These are phyloP conservation scores for Phragmatobia fuliginosa DNA, from an alignment of 2,888 invertebrate species.

Conservation along the genomic window DNA sequence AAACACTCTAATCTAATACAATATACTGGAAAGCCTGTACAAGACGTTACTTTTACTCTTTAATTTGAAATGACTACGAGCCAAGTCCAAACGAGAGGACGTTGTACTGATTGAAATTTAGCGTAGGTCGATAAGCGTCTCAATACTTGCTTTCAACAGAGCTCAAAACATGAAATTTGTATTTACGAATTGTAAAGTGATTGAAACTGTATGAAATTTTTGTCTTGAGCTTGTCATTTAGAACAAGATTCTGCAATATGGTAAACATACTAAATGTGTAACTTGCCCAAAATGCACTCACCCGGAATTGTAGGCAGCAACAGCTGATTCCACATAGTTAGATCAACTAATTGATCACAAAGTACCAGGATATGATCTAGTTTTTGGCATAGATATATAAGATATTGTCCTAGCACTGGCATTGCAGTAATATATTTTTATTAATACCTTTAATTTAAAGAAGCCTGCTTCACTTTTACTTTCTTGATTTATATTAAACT, in stretches of 20 bases:
- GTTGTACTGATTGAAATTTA: slow-evolving; percentile 5
- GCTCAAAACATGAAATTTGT: slow-evolving; percentile 4
- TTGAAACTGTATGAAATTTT: too few species aligned
- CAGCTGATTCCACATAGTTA: neutral
- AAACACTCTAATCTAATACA: neutral
- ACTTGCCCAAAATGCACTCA: neutral
- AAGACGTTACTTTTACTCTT: slow-evolving; percentile 7
- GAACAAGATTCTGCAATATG: neutral
- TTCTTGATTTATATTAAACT: neutral
- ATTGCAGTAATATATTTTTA: neutral
- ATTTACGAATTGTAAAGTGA: slow-evolving; percentile 7
- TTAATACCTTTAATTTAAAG: too few species aligned
- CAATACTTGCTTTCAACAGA: slow-evolving; percentile 14
- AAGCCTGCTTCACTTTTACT: slow-evolving; percentile 2
- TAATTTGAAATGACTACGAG: slow-evolving; percentile 4
- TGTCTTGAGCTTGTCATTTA: neutral
- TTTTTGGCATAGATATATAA: neutral
- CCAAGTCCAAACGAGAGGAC: slow-evolving; percentile 13
- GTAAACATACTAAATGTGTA: neutral
- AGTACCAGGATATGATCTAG: neutral
- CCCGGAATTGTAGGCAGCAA: neutral
- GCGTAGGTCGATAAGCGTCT: slow-evolving; percentile 17
- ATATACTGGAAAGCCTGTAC: neutral
- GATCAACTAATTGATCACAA: neutral
- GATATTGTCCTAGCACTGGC: neutral